Evolutionary conservation across 2,888 invertebrate species (phyloP).

Genomic region (Eristalis intricaria): DNA sequence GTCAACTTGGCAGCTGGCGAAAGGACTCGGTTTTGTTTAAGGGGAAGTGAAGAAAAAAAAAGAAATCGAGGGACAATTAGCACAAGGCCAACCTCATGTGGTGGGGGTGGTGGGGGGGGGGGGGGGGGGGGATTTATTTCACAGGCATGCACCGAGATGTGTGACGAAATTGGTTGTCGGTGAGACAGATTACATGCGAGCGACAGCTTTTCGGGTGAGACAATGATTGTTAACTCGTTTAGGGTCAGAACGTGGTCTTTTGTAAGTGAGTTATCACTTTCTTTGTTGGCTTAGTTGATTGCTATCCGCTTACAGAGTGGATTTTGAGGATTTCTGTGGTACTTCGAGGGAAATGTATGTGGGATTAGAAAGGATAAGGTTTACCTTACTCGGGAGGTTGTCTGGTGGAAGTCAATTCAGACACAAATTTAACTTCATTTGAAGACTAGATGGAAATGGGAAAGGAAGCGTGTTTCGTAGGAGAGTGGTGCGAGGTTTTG

Average conservation of each 20-base stretch:
- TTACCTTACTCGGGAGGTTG: no score
- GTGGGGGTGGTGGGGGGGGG: no score
- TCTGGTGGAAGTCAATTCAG: no score
- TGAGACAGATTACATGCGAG: slow-evolving; percentile 52
- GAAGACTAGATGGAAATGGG: no score
- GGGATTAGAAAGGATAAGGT: neutral
- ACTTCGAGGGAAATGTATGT: neutral
- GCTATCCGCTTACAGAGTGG: neutral
- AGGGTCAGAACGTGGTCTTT: slow-evolving; percentile 4
- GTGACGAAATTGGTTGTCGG: slow-evolving; percentile 35
- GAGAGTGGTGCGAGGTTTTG: no score
- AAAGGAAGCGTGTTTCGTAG: no score
- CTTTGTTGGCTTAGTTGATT: slow-evolving; percentile 31
- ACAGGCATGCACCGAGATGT: slow-evolving; percentile 20
- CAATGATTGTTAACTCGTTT: slow-evolving; percentile 7
- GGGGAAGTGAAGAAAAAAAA: slow-evolving; percentile 5
- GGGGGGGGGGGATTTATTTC: slow-evolving; percentile 51
- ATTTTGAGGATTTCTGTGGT: neutral
- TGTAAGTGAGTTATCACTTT: slow-evolving; percentile 44
- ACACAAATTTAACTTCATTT: no score
- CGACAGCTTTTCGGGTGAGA: slow-evolving; percentile 14
- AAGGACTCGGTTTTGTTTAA: slow-evolving; percentile 41
- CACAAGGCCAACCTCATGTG: slow-evolving; percentile 34
- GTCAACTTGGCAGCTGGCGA: slow-evolving; percentile 55
- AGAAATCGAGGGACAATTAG: slow-evolving; percentile 33